Evolutionary conservation across 2,888 invertebrate species (phyloP).

Genomic region (Euphydryas editha): DNA sequence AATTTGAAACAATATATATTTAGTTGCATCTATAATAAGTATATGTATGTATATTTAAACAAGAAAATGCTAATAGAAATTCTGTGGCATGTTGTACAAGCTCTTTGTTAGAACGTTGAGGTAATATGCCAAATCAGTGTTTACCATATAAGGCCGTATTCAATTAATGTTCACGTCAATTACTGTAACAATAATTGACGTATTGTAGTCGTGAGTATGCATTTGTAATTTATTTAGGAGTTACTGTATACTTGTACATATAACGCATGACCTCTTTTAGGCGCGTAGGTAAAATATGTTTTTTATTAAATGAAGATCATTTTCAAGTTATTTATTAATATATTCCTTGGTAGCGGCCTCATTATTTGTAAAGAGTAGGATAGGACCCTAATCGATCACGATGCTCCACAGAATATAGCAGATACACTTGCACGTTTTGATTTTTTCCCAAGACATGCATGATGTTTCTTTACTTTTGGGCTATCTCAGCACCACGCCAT

Average conservation of each 20-base stretch:
- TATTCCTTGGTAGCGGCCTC: no score
- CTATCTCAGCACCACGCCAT: no score
- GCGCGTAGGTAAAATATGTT: not conserved
- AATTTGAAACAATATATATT: not conserved
- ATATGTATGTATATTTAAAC: not conserved
- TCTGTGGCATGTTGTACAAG: constrained; percentile 6
- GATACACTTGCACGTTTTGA: no score
- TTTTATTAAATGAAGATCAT: not conserved
- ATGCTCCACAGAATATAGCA: no score
- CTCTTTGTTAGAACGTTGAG: constrained; percentile 24
- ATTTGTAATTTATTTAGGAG: constrained; percentile 16
- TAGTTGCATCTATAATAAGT: not conserved
- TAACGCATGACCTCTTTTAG: not conserved
- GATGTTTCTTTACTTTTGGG: no score
- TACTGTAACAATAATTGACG: constrained; percentile 31
- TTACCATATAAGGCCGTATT: constrained; percentile 25
- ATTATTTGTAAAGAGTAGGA: no score
- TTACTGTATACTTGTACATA: not conserved
- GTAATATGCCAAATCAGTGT: constrained; percentile 35
- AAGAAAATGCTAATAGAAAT: constrained; percentile 3
- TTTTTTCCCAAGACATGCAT: no score
- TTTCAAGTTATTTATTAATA: no score
- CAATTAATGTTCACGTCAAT: constrained; percentile 37
- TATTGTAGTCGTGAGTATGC: constrained; percentile 23
- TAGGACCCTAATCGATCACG: no score